These are phyloP conservation scores for Neoniphon sammara DNA, from an alignment of 2,797 vertebrate species.

Conservation along the genomic window DNA sequence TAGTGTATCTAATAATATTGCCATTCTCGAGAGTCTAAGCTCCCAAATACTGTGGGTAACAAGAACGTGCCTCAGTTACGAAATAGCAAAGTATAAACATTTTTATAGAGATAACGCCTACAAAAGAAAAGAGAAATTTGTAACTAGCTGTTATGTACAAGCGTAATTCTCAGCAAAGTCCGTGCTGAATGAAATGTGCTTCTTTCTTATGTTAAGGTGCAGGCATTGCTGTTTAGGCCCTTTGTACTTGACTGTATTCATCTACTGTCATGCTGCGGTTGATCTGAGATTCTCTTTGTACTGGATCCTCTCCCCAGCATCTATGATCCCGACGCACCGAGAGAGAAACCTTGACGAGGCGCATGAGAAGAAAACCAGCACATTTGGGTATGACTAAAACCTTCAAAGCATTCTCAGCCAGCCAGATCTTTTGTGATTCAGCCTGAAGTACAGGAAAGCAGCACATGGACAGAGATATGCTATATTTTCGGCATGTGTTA, in stretches of 20 bases:
- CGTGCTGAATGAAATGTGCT: conserved; percentile 51
- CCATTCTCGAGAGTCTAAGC: conserved; percentile 6
- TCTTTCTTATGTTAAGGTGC: conserved; percentile 53
- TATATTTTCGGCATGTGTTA: conserved; percentile 69
- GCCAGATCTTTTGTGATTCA: conserved; percentile 64
- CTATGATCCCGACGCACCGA: conserved; percentile 69
- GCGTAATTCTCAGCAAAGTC: conserved; percentile 24
- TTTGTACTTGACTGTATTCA: conserved; percentile 75
- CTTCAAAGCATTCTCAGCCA: conserved; percentile 77
- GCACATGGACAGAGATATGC: conserved; percentile 62
- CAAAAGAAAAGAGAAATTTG: conserved; percentile 34
- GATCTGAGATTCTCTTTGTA: conserved; percentile 84
- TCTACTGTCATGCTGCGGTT: conserved; percentile 74
- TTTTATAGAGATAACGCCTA: background rate
- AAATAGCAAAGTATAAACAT: conserved; percentile 12
- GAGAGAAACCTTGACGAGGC: conserved; percentile 78
- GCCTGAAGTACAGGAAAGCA: conserved; percentile 53
- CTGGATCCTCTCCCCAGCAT: conserved; percentile 70
- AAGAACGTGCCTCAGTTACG: conserved; percentile 22
- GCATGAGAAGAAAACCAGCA: conserved; percentile 76
- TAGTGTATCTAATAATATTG: conserved; percentile 29
- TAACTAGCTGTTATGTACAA: conserved; percentile 7
- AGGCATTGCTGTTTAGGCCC: conserved; percentile 68
- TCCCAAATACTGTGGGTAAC: conserved; percentile 31
- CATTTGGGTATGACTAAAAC: conserved; percentile 76